phyloP scores from a whole-genome alignment of 2,797 vertebrate species.

The Neosilurus mollespiculum region DNA sequence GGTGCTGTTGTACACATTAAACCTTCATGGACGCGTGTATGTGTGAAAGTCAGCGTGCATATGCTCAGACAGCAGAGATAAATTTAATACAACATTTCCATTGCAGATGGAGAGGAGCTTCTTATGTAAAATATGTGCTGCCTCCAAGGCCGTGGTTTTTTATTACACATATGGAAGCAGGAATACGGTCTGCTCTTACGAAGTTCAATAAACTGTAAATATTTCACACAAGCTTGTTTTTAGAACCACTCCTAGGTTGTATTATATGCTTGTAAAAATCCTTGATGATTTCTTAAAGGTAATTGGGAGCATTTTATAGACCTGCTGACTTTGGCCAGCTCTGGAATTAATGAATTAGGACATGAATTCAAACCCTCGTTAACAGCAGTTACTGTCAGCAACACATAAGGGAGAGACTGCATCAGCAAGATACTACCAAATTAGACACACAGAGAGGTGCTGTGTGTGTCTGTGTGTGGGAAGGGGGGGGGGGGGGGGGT shows the following conservation, averaged over 20 bases:
- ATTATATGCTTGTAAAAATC: slow-evolving; percentile 75
- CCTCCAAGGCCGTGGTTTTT: slow-evolving; percentile 60
- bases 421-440: slow-evolving; percentile 54
- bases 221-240: slow-evolving; percentile 65
- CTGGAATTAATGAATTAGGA: slow-evolving; percentile 78
- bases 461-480: not conserved
- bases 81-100: slow-evolving; percentile 65
- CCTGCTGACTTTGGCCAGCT: slow-evolving; percentile 71
- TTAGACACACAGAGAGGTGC: slow-evolving; percentile 22
- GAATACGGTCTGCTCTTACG: slow-evolving; percentile 42
- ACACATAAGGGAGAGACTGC: slow-evolving; percentile 43
- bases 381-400: slow-evolving; percentile 55
- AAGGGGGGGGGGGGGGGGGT: no score
- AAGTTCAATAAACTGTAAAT: slow-evolving; percentile 62
- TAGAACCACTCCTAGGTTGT: slow-evolving; percentile 78
- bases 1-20: slow-evolving; percentile 40
- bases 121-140: slow-evolving; percentile 62
- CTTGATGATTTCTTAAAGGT: slow-evolving; percentile 80
- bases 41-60: slow-evolving; percentile 34
- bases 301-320: slow-evolving; percentile 75
- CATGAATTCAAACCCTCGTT: slow-evolving; percentile 66
- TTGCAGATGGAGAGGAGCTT: slow-evolving; percentile 57
- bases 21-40: slow-evolving; percentile 35
- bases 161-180: slow-evolving; percentile 53
- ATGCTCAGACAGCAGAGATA: slow-evolving; percentile 56